Evolutionary conservation across 2,113 vertebrate species (phyloP), one percentile per base, ranked within the genome.

Genomic region (Caranx ignobilis): DNA sequence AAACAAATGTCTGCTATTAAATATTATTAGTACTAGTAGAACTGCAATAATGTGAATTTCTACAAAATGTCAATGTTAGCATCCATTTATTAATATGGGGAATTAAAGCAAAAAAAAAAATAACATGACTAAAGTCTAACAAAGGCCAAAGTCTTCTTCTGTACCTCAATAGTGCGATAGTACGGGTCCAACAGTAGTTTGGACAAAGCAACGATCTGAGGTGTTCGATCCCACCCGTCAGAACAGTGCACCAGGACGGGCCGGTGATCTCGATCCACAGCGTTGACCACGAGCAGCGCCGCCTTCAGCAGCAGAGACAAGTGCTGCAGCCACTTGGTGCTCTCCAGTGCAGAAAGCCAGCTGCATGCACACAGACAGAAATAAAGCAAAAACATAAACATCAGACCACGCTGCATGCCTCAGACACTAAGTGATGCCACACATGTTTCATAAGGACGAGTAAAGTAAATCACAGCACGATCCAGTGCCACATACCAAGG

Each of bases 311-410:
- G 95, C 93, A 99, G 92, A 3, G 98, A 98, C 13, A 99, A 90
- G 85, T 99, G 98, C 93, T 99, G 98, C 84, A 99, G 95, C 98
- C 98, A 99, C 73, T 97, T 97, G 81, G 98, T 99, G 87, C 97
- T 95, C 91, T 99, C 98, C 85, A 99, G 94, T 71, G 98, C 97
- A 39, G 98, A 99, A 31, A 99, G 95, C 98, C 98, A 99, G 92
- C 98, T 99, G 68, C 10, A 83, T 35, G 56, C 15, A 83, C 45
- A 81, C 16, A 69, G 2, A 75, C 3, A 66, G 34, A 18, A 73
- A 55, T 2, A 62, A 37, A 35, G 12, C 21, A 67, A 57, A 43
- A 63, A 57, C 31, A 35, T 76, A 41, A 7, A 65, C 31, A 41
- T 79, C 31, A 65, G 37, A 66, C 18, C 12, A 75, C 41, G 37